Evolutionary conservation across 30 jellyfish, hydroid and myxozoan genomes (phyloP).

Genomic region (Hydractinia echinata): DNA sequence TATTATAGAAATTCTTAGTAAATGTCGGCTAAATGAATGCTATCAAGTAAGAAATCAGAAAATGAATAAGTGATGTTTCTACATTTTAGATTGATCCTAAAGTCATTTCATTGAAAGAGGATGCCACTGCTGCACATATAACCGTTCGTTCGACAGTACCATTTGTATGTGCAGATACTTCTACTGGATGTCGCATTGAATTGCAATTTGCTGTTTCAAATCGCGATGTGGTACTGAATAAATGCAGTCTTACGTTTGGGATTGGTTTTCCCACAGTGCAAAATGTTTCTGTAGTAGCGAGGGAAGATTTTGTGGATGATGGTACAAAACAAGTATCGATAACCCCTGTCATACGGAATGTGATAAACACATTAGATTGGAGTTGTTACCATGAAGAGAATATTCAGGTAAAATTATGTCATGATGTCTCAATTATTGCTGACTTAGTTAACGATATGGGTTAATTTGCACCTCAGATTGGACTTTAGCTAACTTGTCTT

Average conservation of each 20-base stretch:
- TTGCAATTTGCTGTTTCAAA: neutral
- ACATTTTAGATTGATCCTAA: neutral
- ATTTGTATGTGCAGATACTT: constrained; percentile 1
- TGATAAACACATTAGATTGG: constrained; percentile 1
- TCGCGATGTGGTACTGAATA: neutral
- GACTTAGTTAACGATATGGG: no score
- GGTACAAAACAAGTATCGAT: neutral
- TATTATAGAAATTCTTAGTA: no score
- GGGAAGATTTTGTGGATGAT: neutral
- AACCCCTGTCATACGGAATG: neutral
- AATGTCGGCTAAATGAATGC: neutral
- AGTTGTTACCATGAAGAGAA: neutral
- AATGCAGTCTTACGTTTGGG: neutral
- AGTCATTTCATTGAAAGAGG: neutral
- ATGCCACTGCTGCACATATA: neutral
- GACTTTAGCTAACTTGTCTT: no score
- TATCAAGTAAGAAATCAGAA: neutral
- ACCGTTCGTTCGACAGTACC: neutral
- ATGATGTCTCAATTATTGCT: neutral
- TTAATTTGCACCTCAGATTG: no score
- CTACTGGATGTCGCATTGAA: neutral
- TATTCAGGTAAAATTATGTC: neutral
- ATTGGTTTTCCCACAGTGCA: neutral
- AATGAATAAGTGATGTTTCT: neutral
- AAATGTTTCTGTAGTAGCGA: neutral